phyloP scores from a whole-genome alignment of 2,113 vertebrate species.

The Scomber colias region DNA sequence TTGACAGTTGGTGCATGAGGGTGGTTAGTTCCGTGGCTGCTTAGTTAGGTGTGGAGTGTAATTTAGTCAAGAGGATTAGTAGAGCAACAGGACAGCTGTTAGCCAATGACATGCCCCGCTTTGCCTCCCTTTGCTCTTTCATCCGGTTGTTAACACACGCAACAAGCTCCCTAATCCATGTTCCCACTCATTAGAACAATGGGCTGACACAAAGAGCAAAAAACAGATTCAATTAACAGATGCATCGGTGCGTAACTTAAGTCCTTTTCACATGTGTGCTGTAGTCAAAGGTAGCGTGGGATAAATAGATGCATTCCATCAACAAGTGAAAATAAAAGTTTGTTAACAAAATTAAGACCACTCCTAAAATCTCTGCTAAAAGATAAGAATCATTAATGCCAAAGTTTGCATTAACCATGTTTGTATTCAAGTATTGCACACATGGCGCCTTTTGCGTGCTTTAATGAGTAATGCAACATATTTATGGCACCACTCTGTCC shows the following conservation, averaged over 20 bases:
- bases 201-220: constrained; percentile 65
- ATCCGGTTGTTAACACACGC: constrained; percentile 82
- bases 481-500: constrained; percentile 79
- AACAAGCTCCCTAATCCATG: constrained; percentile 81
- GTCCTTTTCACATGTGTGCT: constrained; percentile 66
- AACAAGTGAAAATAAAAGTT: constrained; percentile 32
- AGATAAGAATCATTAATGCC: background rate
- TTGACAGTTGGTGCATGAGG: constrained; percentile 79
- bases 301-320: constrained; percentile 25
- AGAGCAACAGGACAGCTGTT: constrained; percentile 83
- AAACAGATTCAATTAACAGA: constrained; percentile 79
- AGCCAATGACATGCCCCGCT: constrained; percentile 79
- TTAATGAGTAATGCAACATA: constrained; percentile 63
- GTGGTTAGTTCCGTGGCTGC: constrained; percentile 75
- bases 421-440: constrained; percentile 48
- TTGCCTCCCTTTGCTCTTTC: constrained; percentile 78
- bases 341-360: background rate
- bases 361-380: background rate
- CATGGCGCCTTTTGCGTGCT: constrained; percentile 57
- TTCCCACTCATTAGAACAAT: constrained; percentile 83
- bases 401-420: constrained; percentile 22
- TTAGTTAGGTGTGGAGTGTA: constrained; percentile 84
- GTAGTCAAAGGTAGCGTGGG: constrained; percentile 19
- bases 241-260: constrained; percentile 64
- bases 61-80: constrained; percentile 85